phyloP scores from a whole-genome alignment of 2,113 vertebrate genomes.

The Heteronetta atricapilla region DNA sequence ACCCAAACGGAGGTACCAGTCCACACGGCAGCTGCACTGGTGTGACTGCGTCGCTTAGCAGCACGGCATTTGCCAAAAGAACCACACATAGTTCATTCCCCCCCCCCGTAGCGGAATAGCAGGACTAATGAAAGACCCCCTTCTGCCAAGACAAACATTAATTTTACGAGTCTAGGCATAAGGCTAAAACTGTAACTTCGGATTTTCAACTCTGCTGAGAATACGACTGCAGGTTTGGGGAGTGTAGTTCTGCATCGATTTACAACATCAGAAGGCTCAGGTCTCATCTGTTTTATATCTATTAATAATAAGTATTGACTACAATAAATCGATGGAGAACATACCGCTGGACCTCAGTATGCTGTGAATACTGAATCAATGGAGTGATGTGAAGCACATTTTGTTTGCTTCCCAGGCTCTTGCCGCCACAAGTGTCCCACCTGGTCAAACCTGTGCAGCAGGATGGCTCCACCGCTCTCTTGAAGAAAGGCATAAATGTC shows the following conservation, averaged over 20 bases:
- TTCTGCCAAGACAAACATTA: background rate
- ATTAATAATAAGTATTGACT: slow-evolving; percentile 60
- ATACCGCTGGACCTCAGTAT: background rate
- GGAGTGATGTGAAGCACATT: background rate
- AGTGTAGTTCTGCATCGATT: background rate
- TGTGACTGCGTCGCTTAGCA: background rate
- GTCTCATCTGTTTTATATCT: slow-evolving; percentile 35
- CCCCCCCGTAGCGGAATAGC: background rate
- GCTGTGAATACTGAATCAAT: background rate
- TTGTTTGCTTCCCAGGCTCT: background rate
- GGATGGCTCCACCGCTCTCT: background rate
- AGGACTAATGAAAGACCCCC: background rate
- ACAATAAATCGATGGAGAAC: slow-evolving; percentile 35
- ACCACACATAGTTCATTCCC: background rate
- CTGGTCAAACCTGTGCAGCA: background rate
- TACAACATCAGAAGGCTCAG: slow-evolving; percentile 30
- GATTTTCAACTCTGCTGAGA: slow-evolving; percentile 27
- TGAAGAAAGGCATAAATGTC: background rate
- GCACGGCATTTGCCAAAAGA: background rate
- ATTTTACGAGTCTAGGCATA: background rate
- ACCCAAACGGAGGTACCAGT: background rate
- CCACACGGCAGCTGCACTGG: fast-evolving
- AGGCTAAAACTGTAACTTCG: slow-evolving; percentile 2
- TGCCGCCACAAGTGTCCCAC: background rate
- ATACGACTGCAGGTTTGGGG: background rate